Evolutionary conservation across 2,888 invertebrate genomes (phyloP), one percentile per base, ranked within the genome.

Genomic region (Therioaphis trifolii): DNA sequence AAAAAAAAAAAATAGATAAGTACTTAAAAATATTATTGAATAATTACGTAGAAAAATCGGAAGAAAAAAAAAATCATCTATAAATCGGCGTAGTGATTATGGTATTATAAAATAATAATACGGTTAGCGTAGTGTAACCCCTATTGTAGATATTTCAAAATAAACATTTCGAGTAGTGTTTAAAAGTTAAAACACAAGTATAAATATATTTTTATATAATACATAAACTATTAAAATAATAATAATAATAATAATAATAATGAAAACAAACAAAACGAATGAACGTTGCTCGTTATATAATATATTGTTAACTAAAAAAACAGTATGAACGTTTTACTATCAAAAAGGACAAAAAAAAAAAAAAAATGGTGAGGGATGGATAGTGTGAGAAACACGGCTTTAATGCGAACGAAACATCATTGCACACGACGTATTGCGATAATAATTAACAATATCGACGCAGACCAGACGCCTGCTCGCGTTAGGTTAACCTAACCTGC

Each of bases 41-140:
- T 58, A 9, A 76, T 76, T 75, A 35, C 63, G 68, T 78, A 78
- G 24, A 55, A 68, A 68, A 77, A 77, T 27, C 2, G 4, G 35
- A 35, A n/a, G n/a, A n/a, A n/a, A n/a, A n/a, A n/a, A n/a, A n/a
- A 58, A 58, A 9, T 12, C 7, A 5, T 35, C n/a, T 63, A 63
- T 21, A n/a, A 29, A 49, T 49, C 49, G 21, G 49, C n/a, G 27
- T 46, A 75, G 49, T 58, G 24, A 21, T 75, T 55, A 27, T 49
- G 11, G n/a, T n/a, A 7, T 55, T 55, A 35, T 55, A 27, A n/a
- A n/a, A 14, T 21, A n/a, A 5, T 11, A 35, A 40, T 40, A 40
- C 14, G 40, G 21, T 68, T 14, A 14, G 21, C 21, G 40, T 35
- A 5, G 35, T 35, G 7, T 35, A 7, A n/a, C n/a, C n/a, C n/a